Conservation (phyloP, 2,888 invertebrate species). For the Catonia carolina region DNA sequence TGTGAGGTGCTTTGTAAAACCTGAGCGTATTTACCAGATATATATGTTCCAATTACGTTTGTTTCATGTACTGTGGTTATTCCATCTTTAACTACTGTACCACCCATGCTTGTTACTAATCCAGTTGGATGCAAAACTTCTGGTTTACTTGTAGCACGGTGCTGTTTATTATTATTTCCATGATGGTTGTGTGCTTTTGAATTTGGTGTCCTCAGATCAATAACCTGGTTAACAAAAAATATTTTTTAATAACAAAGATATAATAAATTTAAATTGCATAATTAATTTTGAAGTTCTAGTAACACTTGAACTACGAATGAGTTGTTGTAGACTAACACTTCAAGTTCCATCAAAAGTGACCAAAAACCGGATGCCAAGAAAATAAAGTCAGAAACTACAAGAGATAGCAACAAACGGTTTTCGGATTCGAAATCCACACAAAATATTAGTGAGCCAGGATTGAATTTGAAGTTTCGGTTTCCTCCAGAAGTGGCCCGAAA, state of each 20-base stretch:
- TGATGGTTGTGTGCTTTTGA: conserved; percentile 1
- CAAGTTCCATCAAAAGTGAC: no score
- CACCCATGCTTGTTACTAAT: conserved; percentile 75
- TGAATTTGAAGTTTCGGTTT: no score
- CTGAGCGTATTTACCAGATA: conserved; percentile 83
- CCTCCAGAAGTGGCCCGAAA: no score
- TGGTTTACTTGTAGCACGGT: conserved; percentile 30
- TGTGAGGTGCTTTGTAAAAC: conserved; percentile 73
- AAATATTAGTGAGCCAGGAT: no score
- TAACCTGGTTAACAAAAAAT: conserved; percentile 41
- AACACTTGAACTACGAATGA: no score
- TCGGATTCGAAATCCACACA: no score
- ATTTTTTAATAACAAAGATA: conserved; percentile 15
- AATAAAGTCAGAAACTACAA: no score
- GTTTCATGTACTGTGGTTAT: conserved; percentile 80
- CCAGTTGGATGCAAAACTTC: conserved; percentile 49
- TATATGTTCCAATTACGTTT: conserved; percentile 81
- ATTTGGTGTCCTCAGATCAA: conserved; percentile 53
- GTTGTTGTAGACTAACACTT: no score
- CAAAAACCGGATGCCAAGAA: no score
- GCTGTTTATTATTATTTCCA: conserved; percentile 5
- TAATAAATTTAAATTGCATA: neutral
- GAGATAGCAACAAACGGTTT: no score
- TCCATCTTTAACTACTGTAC: conserved; percentile 75
- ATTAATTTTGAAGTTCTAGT: no score